Base-by-base conservation (phyloP, 2,113 vertebrate genomes). In the Anarrhichthys ocellatus region DNA sequence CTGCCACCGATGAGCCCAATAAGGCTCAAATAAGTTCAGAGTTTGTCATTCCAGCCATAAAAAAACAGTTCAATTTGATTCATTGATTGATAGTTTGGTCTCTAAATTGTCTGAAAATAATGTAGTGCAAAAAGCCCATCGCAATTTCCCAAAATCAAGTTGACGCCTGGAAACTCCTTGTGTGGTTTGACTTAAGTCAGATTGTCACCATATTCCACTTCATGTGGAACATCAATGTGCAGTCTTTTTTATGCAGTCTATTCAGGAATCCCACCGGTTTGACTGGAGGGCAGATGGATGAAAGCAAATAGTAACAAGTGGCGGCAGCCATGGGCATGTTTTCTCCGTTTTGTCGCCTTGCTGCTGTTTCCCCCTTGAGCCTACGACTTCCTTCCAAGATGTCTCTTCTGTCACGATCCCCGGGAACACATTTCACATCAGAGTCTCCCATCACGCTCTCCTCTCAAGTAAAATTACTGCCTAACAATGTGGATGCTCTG, bases 381-480 rank as follows among this genome's bases (percentile, higher is more conserved):
- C 46, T 74, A 78, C 56, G 72, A 89, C 70, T 89, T 88, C 83
- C 73, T 76, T 61, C 80, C 44, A 75, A 87, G 7, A 78, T 82
- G 69, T 87, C 72, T 83, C 78, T 81, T 80, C 84, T 77, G 88
- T 80, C 83, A 83, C 73, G 22, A 84, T 78, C 48, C 70, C 76
- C 5, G 67, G 34, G 32, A 84, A 70, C 66, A 59, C 54, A 78
- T 77, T 87, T 88, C 74, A 76, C 78, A 66, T 78, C 70, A 65
- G 62, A 83, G 50, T 86, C 69, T 78, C 80, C 48, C 27, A 5
- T 85, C 80, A 72, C 27, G 9, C 13, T 80, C 59, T 83, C 62
- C 81, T 83, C 80, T 83, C 86, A 63, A 78, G 44, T 85, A 65
- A 82, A 84, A 89, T 88, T 68, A 85, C 83, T 76, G 66, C 77